These are phyloP conservation scores for Caenorhabditis remanei DNA, from an alignment of 1,140 invertebrate genomes.

Conservation along the genomic window DNA sequence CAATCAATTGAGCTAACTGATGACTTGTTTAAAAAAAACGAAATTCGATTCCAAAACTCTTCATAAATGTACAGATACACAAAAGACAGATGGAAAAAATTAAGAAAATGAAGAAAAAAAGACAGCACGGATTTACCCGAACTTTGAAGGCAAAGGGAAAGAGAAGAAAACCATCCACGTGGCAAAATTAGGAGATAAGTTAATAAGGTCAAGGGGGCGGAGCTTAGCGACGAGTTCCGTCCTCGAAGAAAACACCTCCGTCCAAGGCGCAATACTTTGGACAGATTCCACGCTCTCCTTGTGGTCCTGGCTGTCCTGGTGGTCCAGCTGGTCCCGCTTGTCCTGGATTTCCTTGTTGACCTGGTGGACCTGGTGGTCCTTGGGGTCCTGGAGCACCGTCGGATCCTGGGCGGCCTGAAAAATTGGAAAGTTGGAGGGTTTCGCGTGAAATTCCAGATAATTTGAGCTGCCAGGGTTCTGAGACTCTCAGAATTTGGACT, in stretches of 20 bases:
- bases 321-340: conserved; percentile 68
- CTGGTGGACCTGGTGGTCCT: conserved; percentile 70
- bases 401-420: conserved; percentile 65
- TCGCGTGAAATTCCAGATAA: too few species aligned
- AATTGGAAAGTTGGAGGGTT: conserved; percentile 24
- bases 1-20: neutral
- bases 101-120: neutral
- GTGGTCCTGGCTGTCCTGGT: conserved; percentile 69
- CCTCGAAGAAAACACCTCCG: conserved; percentile 68
- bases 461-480: too few species aligned
- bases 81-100: neutral
- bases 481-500: too few species aligned
- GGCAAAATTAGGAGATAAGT: neutral
- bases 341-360: conserved; percentile 66
- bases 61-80: conserved; percentile 47
- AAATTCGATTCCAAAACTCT: neutral
- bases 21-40: neutral
- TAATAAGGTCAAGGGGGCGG: neutral
- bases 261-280: conserved; percentile 73
- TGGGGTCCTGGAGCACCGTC: conserved; percentile 64
- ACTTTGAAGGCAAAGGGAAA: conserved; percentile 25
- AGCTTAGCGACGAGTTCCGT: conserved; percentile 39
- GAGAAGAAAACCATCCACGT: neutral
- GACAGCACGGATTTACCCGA: conserved; percentile 52
- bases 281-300: conserved; percentile 70